phyloP scores from a whole-genome alignment of 2,113 vertebrate genomes.

The Ailuropoda melanoleuca region DNA sequence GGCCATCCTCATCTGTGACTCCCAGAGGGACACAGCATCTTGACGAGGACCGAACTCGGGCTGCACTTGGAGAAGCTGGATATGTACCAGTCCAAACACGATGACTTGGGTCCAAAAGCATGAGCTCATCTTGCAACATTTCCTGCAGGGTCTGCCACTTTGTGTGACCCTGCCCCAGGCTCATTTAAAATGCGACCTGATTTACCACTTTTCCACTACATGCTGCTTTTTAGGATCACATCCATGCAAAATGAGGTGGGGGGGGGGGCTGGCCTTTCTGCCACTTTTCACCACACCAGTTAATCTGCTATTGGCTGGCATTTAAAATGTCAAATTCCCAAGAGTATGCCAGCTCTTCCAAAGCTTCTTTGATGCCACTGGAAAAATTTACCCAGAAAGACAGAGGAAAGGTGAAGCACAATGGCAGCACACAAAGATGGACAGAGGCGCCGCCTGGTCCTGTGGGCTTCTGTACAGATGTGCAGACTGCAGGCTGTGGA shows the following conservation, averaged over 20 bases:
- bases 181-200: not conserved
- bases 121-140: rapidly evolving
- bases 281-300: not conserved
- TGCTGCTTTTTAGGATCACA: rapidly evolving
- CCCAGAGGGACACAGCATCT: rapidly evolving
- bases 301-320: not conserved
- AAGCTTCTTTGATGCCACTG: not conserved
- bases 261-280: not conserved
- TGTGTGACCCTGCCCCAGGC: not conserved
- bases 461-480: not conserved
- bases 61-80: not conserved
- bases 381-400: not conserved
- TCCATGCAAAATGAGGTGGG: not conserved
- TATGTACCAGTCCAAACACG: rapidly evolving
- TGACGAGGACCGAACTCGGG: not conserved
- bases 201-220: too few relatives aligned
- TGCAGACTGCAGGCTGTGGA: not conserved
- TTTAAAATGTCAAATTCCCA: not conserved
- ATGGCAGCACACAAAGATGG: too few relatives aligned
- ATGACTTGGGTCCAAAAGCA: not conserved
- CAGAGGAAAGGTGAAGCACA: not conserved
- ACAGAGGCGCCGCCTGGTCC: rapidly evolving
- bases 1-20: too few relatives aligned
- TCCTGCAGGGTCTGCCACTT: not conserved
- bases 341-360: not conserved